Conservation (phyloP, 2,113 vertebrate species). For the Australoheros scitulus region DNA sequence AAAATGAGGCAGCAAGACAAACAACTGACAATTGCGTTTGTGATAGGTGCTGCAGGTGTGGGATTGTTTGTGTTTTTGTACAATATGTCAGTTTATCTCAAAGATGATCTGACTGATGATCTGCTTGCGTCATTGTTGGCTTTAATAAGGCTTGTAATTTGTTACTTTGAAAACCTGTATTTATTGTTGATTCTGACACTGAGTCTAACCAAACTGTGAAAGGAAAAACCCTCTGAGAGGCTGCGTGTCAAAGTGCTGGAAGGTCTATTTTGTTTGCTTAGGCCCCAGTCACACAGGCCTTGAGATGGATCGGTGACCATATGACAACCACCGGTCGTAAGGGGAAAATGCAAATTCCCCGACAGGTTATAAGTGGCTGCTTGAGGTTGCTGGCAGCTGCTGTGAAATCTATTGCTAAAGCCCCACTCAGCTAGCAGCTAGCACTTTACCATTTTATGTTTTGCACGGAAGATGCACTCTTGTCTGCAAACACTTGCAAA, state of each 20-base stretch:
- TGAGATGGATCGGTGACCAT: background rate
- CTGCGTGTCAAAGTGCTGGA: background rate
- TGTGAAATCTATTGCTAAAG: no score
- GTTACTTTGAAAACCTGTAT: background rate
- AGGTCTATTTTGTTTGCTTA: background rate
- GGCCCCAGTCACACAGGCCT: accelerated
- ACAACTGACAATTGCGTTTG: background rate
- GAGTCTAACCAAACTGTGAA: background rate
- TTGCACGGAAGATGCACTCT: no score
- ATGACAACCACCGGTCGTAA: background rate
- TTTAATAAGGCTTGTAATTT: background rate
- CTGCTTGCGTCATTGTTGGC: background rate
- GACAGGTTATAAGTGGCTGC: background rate
- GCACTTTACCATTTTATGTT: no score
- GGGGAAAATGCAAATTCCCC: background rate
- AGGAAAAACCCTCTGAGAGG: background rate
- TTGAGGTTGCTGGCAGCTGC: no score
- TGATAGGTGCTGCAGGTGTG: constrained; percentile 1
- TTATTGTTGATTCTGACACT: background rate
- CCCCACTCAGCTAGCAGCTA: no score
- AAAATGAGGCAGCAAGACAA: constrained; percentile 19
- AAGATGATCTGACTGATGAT: background rate
- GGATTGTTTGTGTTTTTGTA: constrained; percentile 15
- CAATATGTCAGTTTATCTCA: background rate
- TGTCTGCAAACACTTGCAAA: no score